Evolutionary conservation across 1,140 invertebrate species (phyloP), one percentile per base, ranked within the genome.

Genomic region (Streblospio benedicti): DNA sequence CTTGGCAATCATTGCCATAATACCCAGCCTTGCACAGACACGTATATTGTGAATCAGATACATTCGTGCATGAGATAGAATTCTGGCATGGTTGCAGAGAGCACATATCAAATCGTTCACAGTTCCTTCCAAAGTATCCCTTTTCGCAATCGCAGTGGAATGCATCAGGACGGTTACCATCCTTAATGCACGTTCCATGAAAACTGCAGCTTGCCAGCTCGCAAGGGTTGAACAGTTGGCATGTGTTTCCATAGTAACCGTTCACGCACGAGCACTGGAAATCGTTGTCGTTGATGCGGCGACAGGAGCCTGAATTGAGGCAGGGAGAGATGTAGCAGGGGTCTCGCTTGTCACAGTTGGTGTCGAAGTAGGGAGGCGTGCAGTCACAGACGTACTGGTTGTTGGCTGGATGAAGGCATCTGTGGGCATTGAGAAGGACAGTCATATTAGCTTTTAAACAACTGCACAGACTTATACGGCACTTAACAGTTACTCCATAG

Each of bases 241-340:
- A 97, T 57, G 86, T 86, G 18, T 38, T 55, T 4, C 71, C 71
- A 5, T 41, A 63, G 35, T 58, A 64, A 9, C 60, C 59, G 1
- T 71, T 92, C 86, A 90, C 88, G 71, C 93, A 97, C 16, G 88
- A 90, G 73, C 93, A 97, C 4, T 89, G 87, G 49, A 61, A 69
- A 9, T 38, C 35, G 5, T 47, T 50, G 27, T 63, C 45, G 0
- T 45, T 55, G 14, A 57, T 30, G 27, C 43, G 49, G 9, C 49
- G 44, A 61, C 79, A 80, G 12, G 66, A 68, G 5, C 69, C 73
- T 14, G 67, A 67, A 45, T 74, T 71, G 12, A 61, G 57, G 62
- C 79, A 81, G 12, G 74, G 74, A 31, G 58, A 65, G 5, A 45
- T 56, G 28, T 16, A 28, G 35, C 63, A 65, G 43, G 45, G 43